phyloP scores from a whole-genome alignment of 2,113 vertebrate species.

The Cyanocitta stelleri region DNA sequence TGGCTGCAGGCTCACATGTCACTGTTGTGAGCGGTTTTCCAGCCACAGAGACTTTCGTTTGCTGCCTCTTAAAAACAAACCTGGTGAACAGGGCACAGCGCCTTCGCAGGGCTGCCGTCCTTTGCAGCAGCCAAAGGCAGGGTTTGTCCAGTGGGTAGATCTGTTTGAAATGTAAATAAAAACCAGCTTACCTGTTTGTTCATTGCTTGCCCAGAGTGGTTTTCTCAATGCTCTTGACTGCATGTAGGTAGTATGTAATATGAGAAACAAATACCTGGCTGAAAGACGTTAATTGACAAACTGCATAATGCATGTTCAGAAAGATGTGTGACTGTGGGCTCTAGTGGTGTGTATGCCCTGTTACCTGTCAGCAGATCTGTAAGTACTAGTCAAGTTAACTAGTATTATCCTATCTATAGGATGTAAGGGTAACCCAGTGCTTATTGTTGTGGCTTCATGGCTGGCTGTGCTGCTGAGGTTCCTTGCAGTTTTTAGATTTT shows the following conservation, averaged over 20 bases:
- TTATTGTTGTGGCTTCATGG: neutral
- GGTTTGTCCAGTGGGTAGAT: neutral
- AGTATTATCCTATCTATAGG: neutral
- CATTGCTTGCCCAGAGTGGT: neutral
- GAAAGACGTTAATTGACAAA: neutral
- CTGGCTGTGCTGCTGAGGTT: neutral
- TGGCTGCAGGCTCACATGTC: neutral
- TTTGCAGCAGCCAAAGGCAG: neutral
- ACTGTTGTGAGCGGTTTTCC: neutral
- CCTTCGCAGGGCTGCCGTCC: neutral
- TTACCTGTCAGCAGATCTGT: neutral
- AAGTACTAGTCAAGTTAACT: neutral
- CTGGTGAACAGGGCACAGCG: neutral
- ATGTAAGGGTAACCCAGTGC: neutral
- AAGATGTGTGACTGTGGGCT: neutral
- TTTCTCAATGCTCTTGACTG: neutral
- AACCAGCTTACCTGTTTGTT: neutral
- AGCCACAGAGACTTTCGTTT: neutral
- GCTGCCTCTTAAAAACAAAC: neutral
- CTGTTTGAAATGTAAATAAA: neutral
- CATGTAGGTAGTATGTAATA: neutral
- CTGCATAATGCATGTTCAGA: rapidly evolving
- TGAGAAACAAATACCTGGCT: neutral
- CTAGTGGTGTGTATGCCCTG: neutral
- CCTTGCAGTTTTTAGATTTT: neutral